Evolutionary conservation across 2,797 vertebrate species (phyloP), one percentile per base, ranked within the genome.

Genomic region (Miopithecus talapoin): DNA sequence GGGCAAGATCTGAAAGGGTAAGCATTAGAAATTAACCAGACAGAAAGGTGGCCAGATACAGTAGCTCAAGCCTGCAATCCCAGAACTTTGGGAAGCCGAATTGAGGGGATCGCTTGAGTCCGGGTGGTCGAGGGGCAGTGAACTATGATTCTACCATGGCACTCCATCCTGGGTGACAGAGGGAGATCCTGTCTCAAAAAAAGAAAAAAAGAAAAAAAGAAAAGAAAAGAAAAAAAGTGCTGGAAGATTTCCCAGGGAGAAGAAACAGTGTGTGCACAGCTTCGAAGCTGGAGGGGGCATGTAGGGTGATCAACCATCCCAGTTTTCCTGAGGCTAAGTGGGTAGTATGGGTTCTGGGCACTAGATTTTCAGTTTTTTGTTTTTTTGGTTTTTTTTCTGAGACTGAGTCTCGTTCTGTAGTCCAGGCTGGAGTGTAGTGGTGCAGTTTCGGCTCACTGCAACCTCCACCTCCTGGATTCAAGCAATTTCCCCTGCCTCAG

Each of bases 381-480:
- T 43, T 43, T 41, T 41, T 41, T 48, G 3, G 16, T 61, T 33
- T 57, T 19, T 53, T 17, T 33, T 33, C n/a, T 33, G 30, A 33
- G 14, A 33, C 16, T 8, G 14, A 64, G 14, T 64, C 30, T 64
- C 8, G 30, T 14, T 64, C 61, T 33, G 14, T 16, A 33, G 14
- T 33, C 61, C 30, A 64, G 16, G 30, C 30, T n/a, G 16, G 3
- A 64, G 16, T 64, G 1, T 30, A n/a, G 61, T 64, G 30, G 30
- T 0, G 0, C 33, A 33, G 33, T 64, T 7, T 8, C 0, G 7
- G 61, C 30, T 64, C 7, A 64, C 30, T n/a, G 61, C 61, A 33
- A 64, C 0, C 61, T 33, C 61, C 7, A 17, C 6, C 61, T 64
- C 61, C 7, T 16, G 16, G 14, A 33, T 64, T 64, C 30, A 64